Evolutionary conservation across 2,797 vertebrate genomes (phyloP), one percentile per base, ranked within the genome.

Genomic region (Premnoplex brunnescens): DNA sequence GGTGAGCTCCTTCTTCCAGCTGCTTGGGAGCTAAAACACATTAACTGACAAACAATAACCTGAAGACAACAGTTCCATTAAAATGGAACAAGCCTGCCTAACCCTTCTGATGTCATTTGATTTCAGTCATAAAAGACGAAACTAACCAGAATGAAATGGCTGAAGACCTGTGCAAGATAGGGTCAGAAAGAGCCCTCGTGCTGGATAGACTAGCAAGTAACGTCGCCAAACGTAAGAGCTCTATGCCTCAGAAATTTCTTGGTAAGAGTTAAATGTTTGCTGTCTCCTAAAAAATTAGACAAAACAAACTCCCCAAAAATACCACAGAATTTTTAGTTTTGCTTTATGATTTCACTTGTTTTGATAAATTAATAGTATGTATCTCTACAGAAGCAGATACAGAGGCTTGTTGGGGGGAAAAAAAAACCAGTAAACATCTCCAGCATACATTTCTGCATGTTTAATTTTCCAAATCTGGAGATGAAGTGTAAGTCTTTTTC

Each of bases 211-310:
- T 99, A 99, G 99, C 99, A 98, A 99, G 99, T 99, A 99, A 99
- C 98, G 99, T 99, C 98, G 99, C 99, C 98, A 99, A 99, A 98
- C 99, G 99, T 99, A 99, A 99, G 98, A 99, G 99, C 98, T 99
- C 99, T 99, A 99, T 99, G 99, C 99, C 99, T 98, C 99, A 99
- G 99, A 99, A 99, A 99, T 99, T 99, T 99, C 98, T 99, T 98
- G 99, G 99, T 99, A 99, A 99, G 99, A 99, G 99, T 98, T 97
- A 96, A 98, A 98, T 58, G 97, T 98, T 98, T 99, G 98, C 98
- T 99, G 99, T 98, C 97, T 99, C 96, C 95, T 98, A 95, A 97
- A 97, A 94, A 87, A 41, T 30, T 56, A 89, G 92, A 18, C 21
- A 51, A 89, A 93, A 18, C 23, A 51, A 91, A 51, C 24, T 34